Evolutionary conservation across 2,113 vertebrate species (phyloP).

Genomic region (Pardalotus punctatus): DNA sequence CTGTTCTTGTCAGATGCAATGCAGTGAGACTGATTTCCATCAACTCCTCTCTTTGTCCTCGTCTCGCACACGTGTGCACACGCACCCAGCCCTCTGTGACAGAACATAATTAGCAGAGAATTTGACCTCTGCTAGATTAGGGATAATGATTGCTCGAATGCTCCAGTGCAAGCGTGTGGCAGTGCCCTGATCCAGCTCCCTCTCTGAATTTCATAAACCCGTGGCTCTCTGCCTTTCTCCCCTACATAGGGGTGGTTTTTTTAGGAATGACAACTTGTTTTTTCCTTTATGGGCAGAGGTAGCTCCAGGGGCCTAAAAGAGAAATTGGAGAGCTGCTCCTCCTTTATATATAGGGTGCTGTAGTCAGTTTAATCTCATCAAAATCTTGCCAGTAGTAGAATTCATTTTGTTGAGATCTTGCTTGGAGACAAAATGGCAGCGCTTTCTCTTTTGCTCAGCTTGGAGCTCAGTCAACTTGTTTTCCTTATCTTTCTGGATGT

Average conservation of each 20-base stretch:
- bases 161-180: neutral
- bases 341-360: slow-evolving; percentile 46
- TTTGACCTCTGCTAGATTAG: slow-evolving; percentile 39
- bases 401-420: slow-evolving; percentile 59
- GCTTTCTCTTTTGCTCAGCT: slow-evolving; percentile 32
- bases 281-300: slow-evolving; percentile 55
- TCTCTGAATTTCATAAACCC: neutral
- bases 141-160: neutral
- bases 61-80: neutral
- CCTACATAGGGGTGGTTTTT: neutral
- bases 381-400: slow-evolving; percentile 67
- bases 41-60: slow-evolving; percentile 4
- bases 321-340: slow-evolving; percentile 47
- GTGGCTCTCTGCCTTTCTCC: neutral
- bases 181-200: neutral
- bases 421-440: slow-evolving; percentile 60
- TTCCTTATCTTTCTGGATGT: neutral
- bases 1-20: neutral
- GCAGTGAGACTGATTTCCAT: slow-evolving; percentile 1
- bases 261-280: slow-evolving; percentile 59
- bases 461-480: slow-evolving; percentile 20
- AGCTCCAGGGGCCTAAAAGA: slow-evolving; percentile 45
- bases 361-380: slow-evolving; percentile 67
- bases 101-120: slow-evolving; percentile 37
- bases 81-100: neutral